Percentiles rank a stretch among this genome's conserved stretches.
Evolutionary conservation across 2,797 vertebrate species (phyloP).

Genomic region (Crotalus adamanteus): DNA sequence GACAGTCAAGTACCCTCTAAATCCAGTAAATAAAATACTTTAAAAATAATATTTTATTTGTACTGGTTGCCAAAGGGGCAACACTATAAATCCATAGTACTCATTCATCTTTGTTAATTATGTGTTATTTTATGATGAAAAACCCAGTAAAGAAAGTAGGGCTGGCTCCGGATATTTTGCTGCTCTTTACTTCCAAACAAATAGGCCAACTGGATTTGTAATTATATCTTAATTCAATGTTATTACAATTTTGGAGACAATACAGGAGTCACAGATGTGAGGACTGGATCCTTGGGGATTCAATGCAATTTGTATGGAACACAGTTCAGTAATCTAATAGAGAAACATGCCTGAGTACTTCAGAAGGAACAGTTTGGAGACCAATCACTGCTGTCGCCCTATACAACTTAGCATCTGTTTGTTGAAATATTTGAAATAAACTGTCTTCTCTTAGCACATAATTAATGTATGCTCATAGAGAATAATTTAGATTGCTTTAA

Average conservation of each 20-base stretch:
- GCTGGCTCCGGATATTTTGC: background rate
- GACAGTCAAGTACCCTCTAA: background rate
- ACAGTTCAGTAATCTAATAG: background rate
- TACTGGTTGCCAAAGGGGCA: background rate
- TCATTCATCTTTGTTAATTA: background rate
- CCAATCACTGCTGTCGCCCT: background rate
- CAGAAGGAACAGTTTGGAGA: background rate
- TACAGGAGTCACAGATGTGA: background rate
- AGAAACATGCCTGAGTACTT: background rate
- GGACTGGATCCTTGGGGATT: background rate
- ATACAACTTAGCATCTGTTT: background rate
- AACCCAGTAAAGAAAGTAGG: background rate
- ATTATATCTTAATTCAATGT: background rate
- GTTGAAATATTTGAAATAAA: background rate
- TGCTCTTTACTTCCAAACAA: background rate
- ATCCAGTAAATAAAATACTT: background rate
- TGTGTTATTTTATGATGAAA: background rate
- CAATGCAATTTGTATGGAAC: background rate
- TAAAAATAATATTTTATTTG: background rate
- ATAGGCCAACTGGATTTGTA: background rate
- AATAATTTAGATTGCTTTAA: background rate
- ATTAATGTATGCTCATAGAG: background rate
- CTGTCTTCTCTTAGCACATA: background rate
- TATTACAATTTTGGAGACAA: background rate
- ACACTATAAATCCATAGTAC: background rate